Evolutionary conservation across 2,888 invertebrate genomes (phyloP).

Genomic region (Callyntrura guangdongensis): DNA sequence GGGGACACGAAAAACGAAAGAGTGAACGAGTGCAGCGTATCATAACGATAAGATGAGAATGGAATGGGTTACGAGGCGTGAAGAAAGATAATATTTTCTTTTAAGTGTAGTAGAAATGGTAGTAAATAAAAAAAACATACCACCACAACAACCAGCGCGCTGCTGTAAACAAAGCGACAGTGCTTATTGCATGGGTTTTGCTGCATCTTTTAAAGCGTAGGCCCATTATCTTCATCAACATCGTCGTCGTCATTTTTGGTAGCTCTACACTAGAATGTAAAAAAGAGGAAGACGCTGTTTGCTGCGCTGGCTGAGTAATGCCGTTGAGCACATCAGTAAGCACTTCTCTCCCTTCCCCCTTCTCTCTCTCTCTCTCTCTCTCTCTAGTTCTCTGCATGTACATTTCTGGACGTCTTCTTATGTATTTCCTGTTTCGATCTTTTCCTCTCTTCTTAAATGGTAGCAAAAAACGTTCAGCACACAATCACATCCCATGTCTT

Average conservation of each 20-base stretch:
- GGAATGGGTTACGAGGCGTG: slow-evolving; percentile 68
- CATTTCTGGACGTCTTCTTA: slow-evolving; percentile 74
- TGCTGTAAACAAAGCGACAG: slow-evolving; percentile 1
- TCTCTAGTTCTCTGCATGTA: slow-evolving; percentile 56
- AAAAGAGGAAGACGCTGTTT: slow-evolving; percentile 74
- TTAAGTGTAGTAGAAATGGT: neutral
- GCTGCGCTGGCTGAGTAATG: neutral
- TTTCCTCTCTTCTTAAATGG: slow-evolving; percentile 32
- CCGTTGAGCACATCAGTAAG: slow-evolving; percentile 55
- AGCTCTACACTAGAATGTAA: neutral
- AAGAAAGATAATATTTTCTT: slow-evolving; percentile 51
- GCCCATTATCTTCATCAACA: slow-evolving; percentile 30
- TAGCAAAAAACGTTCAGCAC: neutral
- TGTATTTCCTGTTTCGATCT: slow-evolving; percentile 77
- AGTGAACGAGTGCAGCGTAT: neutral
- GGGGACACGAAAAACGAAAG: slow-evolving; percentile 23
- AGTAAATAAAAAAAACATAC: slow-evolving; percentile 17
- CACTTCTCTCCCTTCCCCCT: slow-evolving; percentile 58
- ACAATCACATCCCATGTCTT: slow-evolving; percentile 54
- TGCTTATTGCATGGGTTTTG: neutral
- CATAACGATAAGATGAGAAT: slow-evolving; percentile 59
- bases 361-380: neutral
- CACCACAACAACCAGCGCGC: slow-evolving; percentile 12
- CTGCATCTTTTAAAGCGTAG: slow-evolving; percentile 11
- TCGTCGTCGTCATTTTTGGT: slow-evolving; percentile 23